Base-by-base conservation (phyloP, 1,140 invertebrate species). In the Drosophila eugracilis region DNA sequence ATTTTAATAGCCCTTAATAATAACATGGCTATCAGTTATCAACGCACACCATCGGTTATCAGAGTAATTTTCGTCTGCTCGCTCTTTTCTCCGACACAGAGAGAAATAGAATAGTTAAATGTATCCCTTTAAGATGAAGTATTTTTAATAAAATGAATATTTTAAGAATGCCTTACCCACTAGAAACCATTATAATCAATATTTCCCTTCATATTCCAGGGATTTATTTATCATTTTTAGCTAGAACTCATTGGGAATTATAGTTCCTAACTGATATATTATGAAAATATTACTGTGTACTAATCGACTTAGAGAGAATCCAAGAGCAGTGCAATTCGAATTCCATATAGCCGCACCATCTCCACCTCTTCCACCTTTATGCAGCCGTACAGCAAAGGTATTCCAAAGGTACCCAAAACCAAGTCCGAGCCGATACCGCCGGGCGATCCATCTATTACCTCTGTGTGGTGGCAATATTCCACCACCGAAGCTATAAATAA, bases 1-100 rank as follows among this genome's bases (percentile, higher is more conserved):
- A 90, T 90, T 90, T 89, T 90, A 90, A 90, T 90, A 86, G 70
- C 84, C 78, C 78, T 90, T 90, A 83, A 90, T 90, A 90, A 90
- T 90, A 90, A 83, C 89, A 89, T 86, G 75, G 75, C 80, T 90
- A 90, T 90, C 84, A 88, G 78, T 76, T 88, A 88, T 89, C 84
- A 90, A 58, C 55, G 72, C 62, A 59, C 67, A 84, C 67, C 83
- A 90, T 85, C 83, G 74, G 55, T 80, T 78, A 88, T 89, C 83
- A 84, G 65, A 78, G 78, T 59, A 62, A 86, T 85, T 85, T 85
- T 85, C 66, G 80, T 44, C 2, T 41, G 49, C 62, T 54, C 60
- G 44, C 42, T 66, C 26, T 60, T 49, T 57, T 39, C 50, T 50
- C 9, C 4, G 42, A 60, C 60, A 65, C 60, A 4, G 60, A 21